Percentiles rank a stretch among this genome's conserved stretches.
These are phyloP conservation scores for Noturus placidus DNA, from an alignment of 2,113 vertebrate genomes.

Conservation along the genomic window DNA sequence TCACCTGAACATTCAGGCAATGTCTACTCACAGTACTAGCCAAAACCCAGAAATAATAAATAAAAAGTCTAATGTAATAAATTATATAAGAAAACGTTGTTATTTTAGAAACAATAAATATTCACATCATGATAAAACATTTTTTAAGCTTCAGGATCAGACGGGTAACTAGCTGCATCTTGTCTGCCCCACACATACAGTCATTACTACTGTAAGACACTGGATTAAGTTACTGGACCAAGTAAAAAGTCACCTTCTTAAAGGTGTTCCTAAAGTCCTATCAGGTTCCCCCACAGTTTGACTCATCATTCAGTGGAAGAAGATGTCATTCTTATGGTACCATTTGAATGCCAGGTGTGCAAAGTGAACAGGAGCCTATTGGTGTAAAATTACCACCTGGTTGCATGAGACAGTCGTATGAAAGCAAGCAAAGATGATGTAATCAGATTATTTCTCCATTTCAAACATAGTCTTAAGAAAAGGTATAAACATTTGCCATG, in stretches of 20 bases:
- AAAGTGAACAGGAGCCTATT: neutral
- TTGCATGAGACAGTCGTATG: neutral
- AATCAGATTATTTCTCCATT: neutral
- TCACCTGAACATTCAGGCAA: neutral
- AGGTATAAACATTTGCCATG: neutral
- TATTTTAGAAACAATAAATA: constrained; percentile 34
- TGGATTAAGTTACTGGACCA: constrained; percentile 10
- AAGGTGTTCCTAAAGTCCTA: neutral
- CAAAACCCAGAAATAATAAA: neutral
- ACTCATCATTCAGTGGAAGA: neutral
- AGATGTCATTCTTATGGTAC: constrained; percentile 4
- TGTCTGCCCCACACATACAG: neutral
- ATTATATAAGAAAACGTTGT: constrained; percentile 6
- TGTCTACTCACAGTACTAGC: neutral
- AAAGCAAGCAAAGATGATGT: neutral
- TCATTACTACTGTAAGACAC: neutral
- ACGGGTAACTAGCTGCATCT: neutral
- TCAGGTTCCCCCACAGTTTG: constrained; percentile 20
- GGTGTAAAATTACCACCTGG: constrained; percentile 1
- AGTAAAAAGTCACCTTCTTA: neutral
- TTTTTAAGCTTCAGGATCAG: neutral
- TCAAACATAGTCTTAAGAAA: neutral
- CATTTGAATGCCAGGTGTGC: constrained; percentile 11
- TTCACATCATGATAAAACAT: neutral
- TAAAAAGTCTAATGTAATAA: neutral